Percentiles rank a stretch among this genome's conserved stretches.
phyloP scores from a whole-genome alignment of 2,113 vertebrate species.

The Ophiodon elongatus region DNA sequence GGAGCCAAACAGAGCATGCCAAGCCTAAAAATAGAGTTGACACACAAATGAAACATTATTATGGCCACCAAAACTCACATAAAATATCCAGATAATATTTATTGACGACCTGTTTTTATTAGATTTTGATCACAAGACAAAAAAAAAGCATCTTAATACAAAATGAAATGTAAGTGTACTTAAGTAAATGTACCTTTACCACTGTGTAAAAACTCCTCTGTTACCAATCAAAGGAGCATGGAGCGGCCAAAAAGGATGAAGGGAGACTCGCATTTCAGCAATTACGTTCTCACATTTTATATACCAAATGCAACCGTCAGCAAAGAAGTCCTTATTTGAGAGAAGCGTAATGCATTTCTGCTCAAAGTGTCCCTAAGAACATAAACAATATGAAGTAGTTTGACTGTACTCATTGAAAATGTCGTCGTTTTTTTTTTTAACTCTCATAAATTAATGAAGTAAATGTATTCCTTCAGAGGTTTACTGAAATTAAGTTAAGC shows the following conservation, averaged over 20 bases:
- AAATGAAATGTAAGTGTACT: too few relatives aligned
- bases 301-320: not conserved
- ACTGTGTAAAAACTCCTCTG: not conserved
- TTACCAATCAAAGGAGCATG: not conserved
- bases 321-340: not conserved
- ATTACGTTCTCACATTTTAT: not conserved
- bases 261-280: not conserved
- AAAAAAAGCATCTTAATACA: not conserved
- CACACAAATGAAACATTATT: conserved; percentile 9
- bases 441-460: not conserved
- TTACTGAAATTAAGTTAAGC: not conserved
- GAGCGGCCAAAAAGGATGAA: not conserved
- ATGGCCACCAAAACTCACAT: not conserved
- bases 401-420: not conserved
- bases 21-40: conserved; percentile 36
- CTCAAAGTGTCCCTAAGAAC: not conserved
- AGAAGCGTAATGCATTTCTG: not conserved
- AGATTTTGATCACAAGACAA: not conserved
- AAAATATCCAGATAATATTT: not conserved
- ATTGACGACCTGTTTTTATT: not conserved
- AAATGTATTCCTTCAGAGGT: not conserved
- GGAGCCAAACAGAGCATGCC: not conserved
- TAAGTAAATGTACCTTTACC: not conserved
- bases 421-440: not conserved
- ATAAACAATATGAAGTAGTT: not conserved